Base-by-base conservation (phyloP, 1,140 invertebrate genomes). In the Diabrotica undecimpunctata region DNA sequence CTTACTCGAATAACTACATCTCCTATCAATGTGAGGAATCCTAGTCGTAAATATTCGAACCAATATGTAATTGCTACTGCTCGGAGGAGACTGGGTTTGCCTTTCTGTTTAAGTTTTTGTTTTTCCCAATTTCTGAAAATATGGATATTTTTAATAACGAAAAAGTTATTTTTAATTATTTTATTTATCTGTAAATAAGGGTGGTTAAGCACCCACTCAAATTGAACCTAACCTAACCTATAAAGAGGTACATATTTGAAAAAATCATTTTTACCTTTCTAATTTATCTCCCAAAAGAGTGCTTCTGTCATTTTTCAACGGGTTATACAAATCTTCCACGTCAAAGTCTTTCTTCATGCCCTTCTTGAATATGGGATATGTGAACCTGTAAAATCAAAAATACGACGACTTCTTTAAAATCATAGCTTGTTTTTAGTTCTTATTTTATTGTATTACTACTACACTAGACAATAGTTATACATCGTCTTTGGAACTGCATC, bases 261-360 rank as follows among this genome's bases (percentile, higher is more conserved):
- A 53, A 53, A 53, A 8, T 12, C 14, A 12, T 53, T 60, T 64
- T 80, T 75, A 87, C 86, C 72, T 79, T 78, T 85, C 80, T 12
- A 87, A 74, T 35, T 70, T 68, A 70, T 84, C 77, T 0, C 83
- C 81, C 8, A 87, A 66, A 35, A 61, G 66, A 63, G 79, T 73
- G 7, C 85, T 85, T 63, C 75, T 69, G 70, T 88, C 85, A 10
- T 71, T 75, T 61, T 79, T 79, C 8, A 86, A 68, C 13, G 84
- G 80, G 67, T 81, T 80, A 70, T 83, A 87, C 0, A 88, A 71
- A 74, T 88, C 86, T 5, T 81, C 77, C 2, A 81, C 66, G 41
- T 81, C 81, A 14, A 88, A 70, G 14, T 80, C 72, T 70, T 86
- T 85, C 0, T 72, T 81, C 66, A 82, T 82, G 9, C 85, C 85